Evolutionary conservation across 2,113 vertebrate genomes (phyloP).

Genomic region (Ageneiosus marmoratus): DNA sequence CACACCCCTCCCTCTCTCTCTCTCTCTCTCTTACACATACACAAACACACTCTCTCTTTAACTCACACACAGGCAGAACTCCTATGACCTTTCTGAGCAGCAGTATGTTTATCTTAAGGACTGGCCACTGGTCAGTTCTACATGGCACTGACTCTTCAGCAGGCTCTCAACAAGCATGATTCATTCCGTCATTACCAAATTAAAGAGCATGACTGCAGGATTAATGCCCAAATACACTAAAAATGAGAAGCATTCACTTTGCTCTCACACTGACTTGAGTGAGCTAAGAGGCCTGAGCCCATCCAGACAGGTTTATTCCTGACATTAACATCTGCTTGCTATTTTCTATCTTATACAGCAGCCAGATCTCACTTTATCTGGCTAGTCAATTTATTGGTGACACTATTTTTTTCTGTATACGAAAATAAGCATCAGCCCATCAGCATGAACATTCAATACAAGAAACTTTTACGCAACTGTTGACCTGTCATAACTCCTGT

Average conservation of each 20-base stretch:
- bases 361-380: neutral
- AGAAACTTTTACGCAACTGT: slow-evolving; percentile 10
- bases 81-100: slow-evolving; percentile 9
- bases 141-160: slow-evolving; percentile 7
- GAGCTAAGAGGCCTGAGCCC: slow-evolving; percentile 17
- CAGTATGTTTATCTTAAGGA: slow-evolving; percentile 19
- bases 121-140: slow-evolving; percentile 21
- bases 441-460: slow-evolving; percentile 3
- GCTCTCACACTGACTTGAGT: slow-evolving; percentile 16
- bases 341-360: neutral
- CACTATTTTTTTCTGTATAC: neutral
- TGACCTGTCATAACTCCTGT: slow-evolving; percentile 19
- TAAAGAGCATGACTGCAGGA: slow-evolving; percentile 10
- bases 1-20: slow-evolving; percentile 7
- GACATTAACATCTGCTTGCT: neutral
- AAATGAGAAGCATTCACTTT: slow-evolving; percentile 10
- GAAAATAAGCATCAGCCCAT: slow-evolving; percentile 27
- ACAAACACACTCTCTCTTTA: neutral
- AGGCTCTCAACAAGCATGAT: neutral
- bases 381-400: neutral
- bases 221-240: slow-evolving; percentile 6
- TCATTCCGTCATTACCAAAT: neutral
- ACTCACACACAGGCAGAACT: neutral
- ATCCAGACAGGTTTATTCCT: slow-evolving; percentile 8
- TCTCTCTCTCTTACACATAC: neutral